These are phyloP conservation scores for Patella pellucida DNA, from an alignment of 2,888 invertebrate genomes.

Conservation along the genomic window DNA sequence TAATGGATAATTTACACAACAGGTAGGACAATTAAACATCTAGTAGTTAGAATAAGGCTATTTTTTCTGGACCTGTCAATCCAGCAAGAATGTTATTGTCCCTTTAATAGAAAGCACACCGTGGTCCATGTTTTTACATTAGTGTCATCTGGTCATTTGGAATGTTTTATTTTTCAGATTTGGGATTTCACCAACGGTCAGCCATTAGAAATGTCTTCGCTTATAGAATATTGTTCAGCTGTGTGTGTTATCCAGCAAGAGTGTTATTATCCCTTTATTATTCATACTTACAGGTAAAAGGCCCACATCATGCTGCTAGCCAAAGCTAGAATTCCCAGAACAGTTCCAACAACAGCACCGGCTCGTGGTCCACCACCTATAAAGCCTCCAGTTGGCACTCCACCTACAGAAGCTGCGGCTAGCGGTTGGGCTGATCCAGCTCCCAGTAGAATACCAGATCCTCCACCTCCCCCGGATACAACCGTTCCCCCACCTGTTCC, in stretches of 20 bases:
- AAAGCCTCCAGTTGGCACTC: constrained; percentile 36
- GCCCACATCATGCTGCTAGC: constrained; percentile 62
- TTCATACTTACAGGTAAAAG: constrained; percentile 45
- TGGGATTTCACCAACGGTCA: constrained; percentile 70
- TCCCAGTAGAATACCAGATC: constrained; percentile 23
- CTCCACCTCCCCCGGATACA: background rate
- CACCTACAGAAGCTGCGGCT: constrained; percentile 31
- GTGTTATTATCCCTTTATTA: too few species aligned
- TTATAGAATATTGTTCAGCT: constrained; percentile 68
- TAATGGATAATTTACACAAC: too few species aligned
- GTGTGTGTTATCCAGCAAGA: constrained; percentile 67
- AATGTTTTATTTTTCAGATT: constrained; percentile 52
- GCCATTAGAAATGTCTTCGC: constrained; percentile 65
- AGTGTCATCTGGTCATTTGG: too few species aligned
- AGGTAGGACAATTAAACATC: too few species aligned
- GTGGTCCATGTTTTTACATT: too few species aligned
- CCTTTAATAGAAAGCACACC: too few species aligned
- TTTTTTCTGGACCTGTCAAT: too few species aligned
- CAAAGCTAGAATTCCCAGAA: constrained; percentile 55
- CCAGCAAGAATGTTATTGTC: too few species aligned
- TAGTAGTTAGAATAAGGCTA: too few species aligned
- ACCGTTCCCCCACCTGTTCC: constrained; percentile 17
- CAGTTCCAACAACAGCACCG: constrained; percentile 59
- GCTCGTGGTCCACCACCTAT: constrained; percentile 53
- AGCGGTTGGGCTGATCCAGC: constrained; percentile 30